Base-by-base conservation (phyloP, 2,888 invertebrate genomes). In the Tigriopus californicus region DNA sequence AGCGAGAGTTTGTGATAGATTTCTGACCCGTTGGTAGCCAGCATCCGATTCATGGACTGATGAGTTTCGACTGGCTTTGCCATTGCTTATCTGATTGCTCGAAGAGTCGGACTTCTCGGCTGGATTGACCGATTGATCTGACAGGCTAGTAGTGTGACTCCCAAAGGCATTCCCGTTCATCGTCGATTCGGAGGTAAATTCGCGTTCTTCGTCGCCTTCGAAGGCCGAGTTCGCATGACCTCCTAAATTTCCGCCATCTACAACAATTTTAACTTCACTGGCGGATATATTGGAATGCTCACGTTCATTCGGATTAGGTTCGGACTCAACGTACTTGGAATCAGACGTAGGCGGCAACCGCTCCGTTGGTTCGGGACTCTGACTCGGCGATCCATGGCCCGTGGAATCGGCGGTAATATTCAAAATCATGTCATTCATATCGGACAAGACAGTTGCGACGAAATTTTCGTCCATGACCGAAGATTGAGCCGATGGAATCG, bases 221-320 rank as follows among this genome's bases (percentile, higher is more conserved):
- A 58, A 58, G 10, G 47, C 58, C 10, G 24, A 15, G 20, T 58
- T 58, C 2, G 48, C 48, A 48, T 15, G 22, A n/a, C 57, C 57
- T 6, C 58, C 58, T 15, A 58, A n/a, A 18, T 33, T 46, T 1
- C 49, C 18, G 13, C 47, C 47, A 15, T 15, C 49, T 12, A 33
- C 33, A 11, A 15, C 46, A 20, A 57, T 15, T 13, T 18, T 57
- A 12, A 20, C 22, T 22, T 25, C 22, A 18, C n/a, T 25, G 15
- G 22, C 33, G 8, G 46, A 20, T 1, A 18, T 8, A 13, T 6
- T 22, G 15, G 22, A n/a, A 20, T 13, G 13, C 13, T 57, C 8
- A 18, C 22, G 22, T 11, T 20, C 10, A 15, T 52, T 4, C 6
- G 22, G 12, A 20, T 20, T 20, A n/a, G 20, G 15, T 22, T 20